phyloP scores from a whole-genome alignment of 2,888 invertebrate species.

The Drosophila tanythrix region DNA sequence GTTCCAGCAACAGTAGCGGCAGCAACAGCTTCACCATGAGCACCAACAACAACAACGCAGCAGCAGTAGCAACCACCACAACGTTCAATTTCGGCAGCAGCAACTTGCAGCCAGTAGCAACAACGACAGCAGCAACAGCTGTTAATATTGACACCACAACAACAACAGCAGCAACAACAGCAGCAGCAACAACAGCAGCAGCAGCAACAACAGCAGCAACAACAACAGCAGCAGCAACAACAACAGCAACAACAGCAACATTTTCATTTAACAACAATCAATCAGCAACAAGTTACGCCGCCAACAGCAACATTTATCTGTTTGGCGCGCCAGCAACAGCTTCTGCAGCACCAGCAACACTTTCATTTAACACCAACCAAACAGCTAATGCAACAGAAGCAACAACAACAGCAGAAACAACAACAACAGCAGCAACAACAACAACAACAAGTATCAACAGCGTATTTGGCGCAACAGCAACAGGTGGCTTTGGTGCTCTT shows the following conservation, averaged over 20 bases:
- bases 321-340: slow-evolving; percentile 11
- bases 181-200: slow-evolving; percentile 6
- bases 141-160: slow-evolving; percentile 2
- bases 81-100: slow-evolving; percentile 32
- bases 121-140: slow-evolving; percentile 18
- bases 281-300: background rate
- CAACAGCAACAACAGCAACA: background rate
- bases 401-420: background rate
- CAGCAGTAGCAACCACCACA: slow-evolving; percentile 14
- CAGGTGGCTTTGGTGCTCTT: slow-evolving; percentile 16
- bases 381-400: slow-evolving; percentile 4
- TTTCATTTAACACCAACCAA: slow-evolving; percentile 18
- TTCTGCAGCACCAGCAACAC: slow-evolving; percentile 6
- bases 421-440: background rate
- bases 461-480: slow-evolving; percentile 23
- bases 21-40: slow-evolving; percentile 3
- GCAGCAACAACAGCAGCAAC: background rate
- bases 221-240: slow-evolving; percentile 4
- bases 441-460: slow-evolving; percentile 15
- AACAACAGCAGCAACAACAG: background rate
- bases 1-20: slow-evolving; percentile 8
- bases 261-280: slow-evolving; percentile 6
- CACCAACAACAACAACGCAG: slow-evolving; percentile 15
- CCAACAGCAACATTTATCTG: background rate
- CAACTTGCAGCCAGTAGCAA: slow-evolving; percentile 13